Evolutionary conservation across 2,797 vertebrate genomes (phyloP).

Genomic region (Sebastes nivosus): DNA sequence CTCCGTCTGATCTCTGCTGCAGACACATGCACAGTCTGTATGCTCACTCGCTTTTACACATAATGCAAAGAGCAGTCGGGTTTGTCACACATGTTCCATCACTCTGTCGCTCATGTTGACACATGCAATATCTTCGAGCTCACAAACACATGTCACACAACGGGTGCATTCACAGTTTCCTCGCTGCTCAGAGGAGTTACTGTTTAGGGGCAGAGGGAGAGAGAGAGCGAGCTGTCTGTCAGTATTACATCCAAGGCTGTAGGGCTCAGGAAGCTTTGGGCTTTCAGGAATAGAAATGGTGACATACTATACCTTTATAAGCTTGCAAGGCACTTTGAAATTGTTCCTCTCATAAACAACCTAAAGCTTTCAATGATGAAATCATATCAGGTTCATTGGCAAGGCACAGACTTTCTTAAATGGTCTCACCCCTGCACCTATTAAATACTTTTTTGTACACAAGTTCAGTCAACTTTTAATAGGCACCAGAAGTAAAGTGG

Average conservation of each 20-base stretch:
- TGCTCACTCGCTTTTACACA: conserved; percentile 10
- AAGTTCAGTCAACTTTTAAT: not conserved
- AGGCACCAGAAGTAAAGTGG: not conserved
- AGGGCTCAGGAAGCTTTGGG: conserved; percentile 45
- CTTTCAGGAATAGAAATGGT: conserved; percentile 66
- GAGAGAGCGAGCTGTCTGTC: conserved; percentile 40
- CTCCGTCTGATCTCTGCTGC: conserved; percentile 58
- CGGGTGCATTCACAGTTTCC: conserved; percentile 41
- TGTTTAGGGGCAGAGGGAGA: conserved; percentile 30
- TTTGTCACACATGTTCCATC: conserved; percentile 41
- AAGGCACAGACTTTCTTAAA: conserved; percentile 53
- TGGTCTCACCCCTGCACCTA: conserved; percentile 35
- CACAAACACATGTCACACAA: conserved; percentile 10
- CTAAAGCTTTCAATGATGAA: conserved; percentile 52
- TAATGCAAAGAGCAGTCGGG: conserved; percentile 53
- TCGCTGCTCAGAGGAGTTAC: conserved; percentile 11
- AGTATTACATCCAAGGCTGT: conserved; percentile 38
- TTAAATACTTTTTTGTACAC: conserved; percentile 12
- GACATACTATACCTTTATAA: conserved; percentile 70
- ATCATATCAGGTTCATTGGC: conserved; percentile 57
- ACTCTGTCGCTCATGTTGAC: conserved; percentile 22
- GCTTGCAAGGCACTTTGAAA: conserved; percentile 55
- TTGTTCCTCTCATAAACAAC: conserved; percentile 70
- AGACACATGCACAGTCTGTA: conserved; percentile 53
- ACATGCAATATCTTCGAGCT: conserved; percentile 11